Conservation (phyloP, 2,888 invertebrate species). For the Ennomos quercinarius region DNA sequence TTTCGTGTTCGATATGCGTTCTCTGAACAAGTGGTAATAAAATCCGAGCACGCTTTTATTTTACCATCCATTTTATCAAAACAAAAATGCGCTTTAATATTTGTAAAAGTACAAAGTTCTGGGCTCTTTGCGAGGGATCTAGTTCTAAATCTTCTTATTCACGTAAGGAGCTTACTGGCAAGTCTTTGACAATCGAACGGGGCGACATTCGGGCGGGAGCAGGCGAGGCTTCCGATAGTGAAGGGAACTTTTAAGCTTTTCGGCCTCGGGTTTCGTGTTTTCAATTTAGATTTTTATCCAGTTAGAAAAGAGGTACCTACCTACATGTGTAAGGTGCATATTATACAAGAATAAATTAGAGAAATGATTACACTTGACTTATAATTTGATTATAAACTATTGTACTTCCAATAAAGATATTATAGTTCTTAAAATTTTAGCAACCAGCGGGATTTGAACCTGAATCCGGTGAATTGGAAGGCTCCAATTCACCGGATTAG, state of each 20-base stretch:
- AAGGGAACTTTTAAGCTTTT: slow-evolving; percentile 14
- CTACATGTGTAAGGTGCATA: too few relatives aligned
- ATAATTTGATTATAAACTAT: too few relatives aligned
- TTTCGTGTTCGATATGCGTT: background rate
- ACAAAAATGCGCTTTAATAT: slow-evolving; percentile 57
- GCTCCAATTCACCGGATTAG: too few relatives aligned
- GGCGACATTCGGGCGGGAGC: slow-evolving; percentile 56
- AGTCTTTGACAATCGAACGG: slow-evolving; percentile 81
- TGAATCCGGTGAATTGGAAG: too few relatives aligned
- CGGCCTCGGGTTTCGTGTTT: background rate
- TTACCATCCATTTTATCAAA: slow-evolving; percentile 21
- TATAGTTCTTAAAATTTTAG: too few relatives aligned
- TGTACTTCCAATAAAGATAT: too few relatives aligned
- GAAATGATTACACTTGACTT: too few relatives aligned
- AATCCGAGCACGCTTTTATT: slow-evolving; percentile 10
- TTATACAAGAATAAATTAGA: too few relatives aligned
- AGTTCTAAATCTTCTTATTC: slow-evolving; percentile 76
- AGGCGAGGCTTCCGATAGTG: slow-evolving; percentile 27
- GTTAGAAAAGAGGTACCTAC: too few relatives aligned
- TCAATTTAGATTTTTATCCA: too few relatives aligned
- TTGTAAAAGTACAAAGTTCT: slow-evolving; percentile 72
- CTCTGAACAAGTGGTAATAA: slow-evolving; percentile 1
- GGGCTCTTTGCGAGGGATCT: slow-evolving; percentile 56
- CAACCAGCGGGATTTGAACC: too few relatives aligned
- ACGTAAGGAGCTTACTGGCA: slow-evolving; percentile 72